These are phyloP conservation scores for Rhincodon typus DNA, from an alignment of 2,797 vertebrate species.

Conservation along the genomic window DNA sequence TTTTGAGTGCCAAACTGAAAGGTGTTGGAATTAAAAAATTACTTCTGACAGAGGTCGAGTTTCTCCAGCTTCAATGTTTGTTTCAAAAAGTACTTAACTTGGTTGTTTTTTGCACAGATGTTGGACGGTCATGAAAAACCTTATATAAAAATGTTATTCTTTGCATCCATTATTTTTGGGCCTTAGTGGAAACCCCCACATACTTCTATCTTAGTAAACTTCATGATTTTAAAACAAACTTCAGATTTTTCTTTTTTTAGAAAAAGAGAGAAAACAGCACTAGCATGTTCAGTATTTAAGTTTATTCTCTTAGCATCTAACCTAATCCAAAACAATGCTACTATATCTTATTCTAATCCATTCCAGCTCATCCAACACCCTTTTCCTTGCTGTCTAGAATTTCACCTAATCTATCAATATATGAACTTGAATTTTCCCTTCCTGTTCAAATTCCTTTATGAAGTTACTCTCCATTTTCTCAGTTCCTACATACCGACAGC, in stretches of 20 bases:
- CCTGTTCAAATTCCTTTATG: neutral
- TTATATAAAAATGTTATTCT: neutral
- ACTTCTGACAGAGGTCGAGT: no score
- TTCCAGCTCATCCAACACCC: neutral
- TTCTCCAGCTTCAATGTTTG: no score
- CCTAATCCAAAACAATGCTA: neutral
- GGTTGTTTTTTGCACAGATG: neutral
- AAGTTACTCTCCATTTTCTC: neutral
- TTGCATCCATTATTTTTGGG: neutral
- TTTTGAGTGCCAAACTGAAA: no score
- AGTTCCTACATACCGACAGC: no score
- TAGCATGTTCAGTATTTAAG: no score
- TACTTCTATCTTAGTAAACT: neutral
- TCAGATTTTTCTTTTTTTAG: no score
- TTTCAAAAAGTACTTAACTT: neutral
- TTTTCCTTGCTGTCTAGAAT: neutral
- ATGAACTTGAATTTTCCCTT: neutral
- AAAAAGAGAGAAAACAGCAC: no score
- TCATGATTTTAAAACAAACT: no score
- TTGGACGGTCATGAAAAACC: no score
- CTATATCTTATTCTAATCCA: neutral
- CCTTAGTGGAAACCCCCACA: neutral
- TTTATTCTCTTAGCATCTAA: no score
- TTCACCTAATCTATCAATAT: neutral
- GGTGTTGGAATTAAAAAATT: no score